A percentile compares a stretch with the other conserved stretches of the same genome.
Evolutionary conservation across 2,113 vertebrate genomes (phyloP).

Genomic region (Platysternon megacephalum): DNA sequence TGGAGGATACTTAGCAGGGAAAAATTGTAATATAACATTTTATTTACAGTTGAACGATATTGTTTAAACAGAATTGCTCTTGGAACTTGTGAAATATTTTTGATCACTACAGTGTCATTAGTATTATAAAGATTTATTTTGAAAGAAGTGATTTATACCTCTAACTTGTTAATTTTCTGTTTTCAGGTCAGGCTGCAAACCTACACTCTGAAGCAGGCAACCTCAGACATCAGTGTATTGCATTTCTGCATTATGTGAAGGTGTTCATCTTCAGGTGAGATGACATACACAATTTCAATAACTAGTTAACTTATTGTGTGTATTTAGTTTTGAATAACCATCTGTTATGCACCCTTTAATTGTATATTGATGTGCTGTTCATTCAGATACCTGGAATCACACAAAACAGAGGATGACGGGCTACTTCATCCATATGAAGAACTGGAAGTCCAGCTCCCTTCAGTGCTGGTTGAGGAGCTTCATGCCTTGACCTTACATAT

Average conservation of each 20-base stretch:
- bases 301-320: not conserved
- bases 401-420: constrained; percentile 59
- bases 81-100: not conserved
- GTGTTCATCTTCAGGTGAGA: constrained; percentile 94
- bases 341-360: not conserved
- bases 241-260: constrained; percentile 94
- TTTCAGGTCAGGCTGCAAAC: constrained; percentile 86
- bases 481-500: constrained; percentile 85
- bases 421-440: constrained; percentile 83
- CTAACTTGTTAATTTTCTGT: not conserved
- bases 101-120: not conserved
- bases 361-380: not conserved
- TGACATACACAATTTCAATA: not conserved
- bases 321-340: not conserved
- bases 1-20: not conserved
- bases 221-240: constrained; percentile 87
- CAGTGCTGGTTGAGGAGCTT: constrained; percentile 89
- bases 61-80: not conserved
- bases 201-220: constrained; percentile 89
- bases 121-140: not conserved
- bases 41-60: not conserved
- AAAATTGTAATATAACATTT: not conserved
- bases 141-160: not conserved
- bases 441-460: constrained; percentile 87
- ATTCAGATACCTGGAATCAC: constrained; percentile 84